Base-by-base conservation (phyloP, 2,888 invertebrate species). In the Volucella bombylans region DNA sequence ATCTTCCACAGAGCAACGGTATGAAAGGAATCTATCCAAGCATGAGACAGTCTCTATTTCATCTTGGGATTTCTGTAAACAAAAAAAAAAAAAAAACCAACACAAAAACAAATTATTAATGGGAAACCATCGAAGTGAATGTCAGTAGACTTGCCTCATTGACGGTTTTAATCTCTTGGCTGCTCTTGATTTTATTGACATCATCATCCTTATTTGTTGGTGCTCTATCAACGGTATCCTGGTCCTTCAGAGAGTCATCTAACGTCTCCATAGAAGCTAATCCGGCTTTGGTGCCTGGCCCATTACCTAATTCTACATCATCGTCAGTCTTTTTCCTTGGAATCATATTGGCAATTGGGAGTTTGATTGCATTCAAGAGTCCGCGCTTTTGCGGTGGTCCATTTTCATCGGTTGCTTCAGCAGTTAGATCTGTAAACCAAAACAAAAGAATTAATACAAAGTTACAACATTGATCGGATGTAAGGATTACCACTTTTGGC, bases 191-290 rank as follows among this genome's bases (percentile, higher is more conserved):
- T 87, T 94, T 95, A 90, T 95, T 96, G 93, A 96, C 93, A 39
- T 95, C 96, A 89, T 95, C 95, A 85, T 92, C 93, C 67, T 90
- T 90, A 50, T 90, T 90, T 2, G 90, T 88, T 1, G 90, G 94
- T 0, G 90, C 90, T 74, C 90, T 89, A 82, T 92, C 92, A 2
- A 92, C 92, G 81, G 94, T 94, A 72, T 95, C 95, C 14, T 94
- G 93, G 87, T 94, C 94, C 71, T 94, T 93, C 15, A 93, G 91
- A 87, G 95, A 94, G 88, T 96, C 96, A 89, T 96, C 96, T 55
- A 96, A 92, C 0, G 96, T 96, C 91, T 96, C 96, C 94, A 95
- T 95, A 8, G 96, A 96, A 1, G 96, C 96, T 65, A 96, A 92
- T 18, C 95, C 95, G 8, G 95, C 96, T 87, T 94, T 94, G n/a